A percentile compares a stretch with the other conserved stretches of the same genome.
Evolutionary conservation across 2,888 invertebrate species (phyloP).

Genomic region (Cartodere bifasciata): DNA sequence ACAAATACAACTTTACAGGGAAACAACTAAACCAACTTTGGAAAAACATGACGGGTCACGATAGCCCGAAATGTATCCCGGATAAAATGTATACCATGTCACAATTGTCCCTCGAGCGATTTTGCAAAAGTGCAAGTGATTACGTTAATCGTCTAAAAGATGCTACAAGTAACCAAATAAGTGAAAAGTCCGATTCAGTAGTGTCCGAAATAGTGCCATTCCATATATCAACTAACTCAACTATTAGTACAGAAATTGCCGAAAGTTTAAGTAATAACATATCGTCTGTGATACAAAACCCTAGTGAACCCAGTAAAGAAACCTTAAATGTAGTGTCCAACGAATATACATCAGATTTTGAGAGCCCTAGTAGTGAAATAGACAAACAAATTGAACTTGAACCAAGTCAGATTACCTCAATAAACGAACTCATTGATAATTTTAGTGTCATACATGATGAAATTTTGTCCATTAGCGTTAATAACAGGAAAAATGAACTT

Average conservation of each 20-base stretch:
- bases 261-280: too few species aligned
- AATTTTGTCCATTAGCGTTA: constrained; percentile 18
- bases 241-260: background rate
- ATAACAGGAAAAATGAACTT: background rate
- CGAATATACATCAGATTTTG: constrained; percentile 22
- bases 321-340: constrained; percentile 7
- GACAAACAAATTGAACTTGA: too few species aligned
- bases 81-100: constrained; percentile 31
- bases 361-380: constrained; percentile 14
- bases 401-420: constrained; percentile 22
- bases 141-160: constrained; percentile 8
- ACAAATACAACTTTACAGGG: constrained; percentile 25
- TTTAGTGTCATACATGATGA: constrained; percentile 24
- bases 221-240: background rate
- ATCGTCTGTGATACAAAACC: constrained; percentile 6
- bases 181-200: background rate
- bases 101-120: constrained; percentile 31
- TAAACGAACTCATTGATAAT: constrained; percentile 23
- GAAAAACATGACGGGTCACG: constrained; percentile 34
- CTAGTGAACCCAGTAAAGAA: constrained; percentile 10
- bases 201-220: background rate
- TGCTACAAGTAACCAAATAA: constrained; percentile 1
- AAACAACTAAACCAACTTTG: constrained; percentile 35
- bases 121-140: constrained; percentile 35
- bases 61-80: constrained; percentile 31